Evolutionary conservation across 2,797 vertebrate genomes (phyloP).

Genomic region (Eupleurogrammus muticus): DNA sequence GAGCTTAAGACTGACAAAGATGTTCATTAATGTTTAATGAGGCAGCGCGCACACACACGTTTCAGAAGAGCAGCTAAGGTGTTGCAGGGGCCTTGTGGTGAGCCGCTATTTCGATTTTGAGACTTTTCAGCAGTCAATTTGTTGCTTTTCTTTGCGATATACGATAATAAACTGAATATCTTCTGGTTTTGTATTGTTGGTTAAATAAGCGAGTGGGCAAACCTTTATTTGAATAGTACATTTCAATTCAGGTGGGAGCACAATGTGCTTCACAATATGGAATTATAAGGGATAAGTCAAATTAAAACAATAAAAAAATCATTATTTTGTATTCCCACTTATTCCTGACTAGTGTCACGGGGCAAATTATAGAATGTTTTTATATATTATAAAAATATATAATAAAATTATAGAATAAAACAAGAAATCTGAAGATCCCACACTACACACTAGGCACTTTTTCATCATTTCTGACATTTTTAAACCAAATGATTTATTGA

Average conservation of each 20-base stretch:
- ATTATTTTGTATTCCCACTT: too few species aligned
- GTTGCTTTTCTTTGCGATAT: background rate
- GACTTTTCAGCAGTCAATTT: background rate
- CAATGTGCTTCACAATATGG: too few species aligned
- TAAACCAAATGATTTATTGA: background rate
- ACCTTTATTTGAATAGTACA: too few species aligned
- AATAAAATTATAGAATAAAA: background rate
- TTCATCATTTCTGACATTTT: background rate
- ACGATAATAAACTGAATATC: background rate
- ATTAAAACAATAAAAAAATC: too few species aligned
- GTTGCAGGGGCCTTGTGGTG: background rate
- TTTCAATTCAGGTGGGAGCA: too few species aligned
- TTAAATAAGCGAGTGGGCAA: background rate
- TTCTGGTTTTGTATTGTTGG: background rate
- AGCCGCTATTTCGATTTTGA: conserved; percentile 3
- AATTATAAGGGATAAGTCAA: too few species aligned
- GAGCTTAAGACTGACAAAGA: conserved; percentile 19
- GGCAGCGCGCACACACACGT: background rate
- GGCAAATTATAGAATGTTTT: too few species aligned
- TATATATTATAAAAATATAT: too few species aligned
- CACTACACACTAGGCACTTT: background rate
- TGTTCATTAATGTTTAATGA: conserved; percentile 33
- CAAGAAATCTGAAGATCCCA: background rate
- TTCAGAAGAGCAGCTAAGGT: background rate
- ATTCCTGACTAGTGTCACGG: too few species aligned